A percentile compares a stretch with the other conserved stretches of the same genome.
These are phyloP conservation scores for Neelides sp. DNA, from an alignment of 1,140 invertebrate species.

Conservation along the genomic window DNA sequence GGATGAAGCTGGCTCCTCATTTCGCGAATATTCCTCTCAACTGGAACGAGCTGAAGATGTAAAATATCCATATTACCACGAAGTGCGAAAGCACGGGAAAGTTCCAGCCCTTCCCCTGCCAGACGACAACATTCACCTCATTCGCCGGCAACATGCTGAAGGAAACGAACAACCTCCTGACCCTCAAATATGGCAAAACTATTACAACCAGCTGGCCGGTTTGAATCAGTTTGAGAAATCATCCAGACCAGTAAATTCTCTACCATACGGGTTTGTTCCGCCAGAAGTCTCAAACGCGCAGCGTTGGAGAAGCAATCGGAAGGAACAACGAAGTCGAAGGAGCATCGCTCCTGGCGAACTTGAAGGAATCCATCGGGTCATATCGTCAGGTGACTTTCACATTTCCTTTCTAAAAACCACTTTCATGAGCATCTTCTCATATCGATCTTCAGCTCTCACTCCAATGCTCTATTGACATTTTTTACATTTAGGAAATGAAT, in stretches of 20 bases:
- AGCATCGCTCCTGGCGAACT: slow-evolving; percentile 30
- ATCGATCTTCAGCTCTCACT: background rate
- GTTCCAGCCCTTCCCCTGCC: background rate
- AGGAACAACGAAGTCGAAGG: slow-evolving; percentile 12
- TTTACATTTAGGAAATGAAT: too few species aligned
- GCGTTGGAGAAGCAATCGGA: slow-evolving; percentile 4
- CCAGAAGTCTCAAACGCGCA: slow-evolving; percentile 9
- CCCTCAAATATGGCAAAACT: background rate
- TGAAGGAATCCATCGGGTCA: slow-evolving; percentile 30
- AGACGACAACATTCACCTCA: background rate
- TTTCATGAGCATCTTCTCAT: background rate
- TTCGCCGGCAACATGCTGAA: background rate
- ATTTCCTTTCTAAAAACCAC: background rate
- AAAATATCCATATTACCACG: slow-evolving; percentile 28
- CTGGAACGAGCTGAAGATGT: slow-evolving; percentile 26
- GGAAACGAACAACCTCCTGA: slow-evolving; percentile 6
- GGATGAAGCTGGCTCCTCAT: slow-evolving; percentile 3
- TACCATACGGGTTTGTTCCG: slow-evolving; percentile 2
- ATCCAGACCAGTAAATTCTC: too few species aligned
- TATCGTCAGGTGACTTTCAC: slow-evolving; percentile 30
- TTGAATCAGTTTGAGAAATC: background rate
- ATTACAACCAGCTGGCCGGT: background rate
- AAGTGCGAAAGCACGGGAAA: slow-evolving; percentile 29
- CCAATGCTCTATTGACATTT: too few species aligned
- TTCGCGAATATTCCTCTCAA: slow-evolving; percentile 24